Percentiles rank a stretch among this genome's conserved stretches.
phyloP scores from a whole-genome alignment of 2,797 vertebrate species.

The Hafferia zeledoni region DNA sequence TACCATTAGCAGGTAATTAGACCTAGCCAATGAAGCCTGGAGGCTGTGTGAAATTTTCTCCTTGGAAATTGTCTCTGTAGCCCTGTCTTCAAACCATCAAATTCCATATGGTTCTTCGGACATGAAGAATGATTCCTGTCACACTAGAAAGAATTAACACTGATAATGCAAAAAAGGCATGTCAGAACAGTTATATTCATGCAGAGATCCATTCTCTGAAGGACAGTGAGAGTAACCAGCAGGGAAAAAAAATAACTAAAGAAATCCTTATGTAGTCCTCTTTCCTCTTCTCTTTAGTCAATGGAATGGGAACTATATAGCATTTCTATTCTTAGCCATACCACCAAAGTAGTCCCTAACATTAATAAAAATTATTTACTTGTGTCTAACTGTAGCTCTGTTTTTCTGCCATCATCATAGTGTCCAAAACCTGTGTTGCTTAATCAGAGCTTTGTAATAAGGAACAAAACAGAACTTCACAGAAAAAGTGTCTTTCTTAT shows the following conservation, averaged over 20 bases:
- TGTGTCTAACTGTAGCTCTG: neutral
- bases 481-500: neutral
- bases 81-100: neutral
- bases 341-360: neutral
- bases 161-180: neutral
- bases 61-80: neutral
- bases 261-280: neutral
- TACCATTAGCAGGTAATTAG: neutral
- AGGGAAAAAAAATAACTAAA: neutral
- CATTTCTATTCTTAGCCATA: neutral
- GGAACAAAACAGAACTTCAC: neutral
- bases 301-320: neutral
- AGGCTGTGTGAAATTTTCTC: neutral
- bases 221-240: neutral
- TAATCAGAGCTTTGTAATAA: neutral
- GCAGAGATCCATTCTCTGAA: neutral
- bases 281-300: neutral
- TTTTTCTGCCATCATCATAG: neutral
- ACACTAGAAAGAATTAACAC: neutral
- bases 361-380: neutral
- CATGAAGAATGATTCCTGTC: neutral
- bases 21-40: neutral
- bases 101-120: neutral
- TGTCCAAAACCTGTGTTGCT: neutral
- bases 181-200: neutral